Evolutionary conservation across 1,140 invertebrate genomes (phyloP).

Genomic region (Zaprionus gabonicus): DNA sequence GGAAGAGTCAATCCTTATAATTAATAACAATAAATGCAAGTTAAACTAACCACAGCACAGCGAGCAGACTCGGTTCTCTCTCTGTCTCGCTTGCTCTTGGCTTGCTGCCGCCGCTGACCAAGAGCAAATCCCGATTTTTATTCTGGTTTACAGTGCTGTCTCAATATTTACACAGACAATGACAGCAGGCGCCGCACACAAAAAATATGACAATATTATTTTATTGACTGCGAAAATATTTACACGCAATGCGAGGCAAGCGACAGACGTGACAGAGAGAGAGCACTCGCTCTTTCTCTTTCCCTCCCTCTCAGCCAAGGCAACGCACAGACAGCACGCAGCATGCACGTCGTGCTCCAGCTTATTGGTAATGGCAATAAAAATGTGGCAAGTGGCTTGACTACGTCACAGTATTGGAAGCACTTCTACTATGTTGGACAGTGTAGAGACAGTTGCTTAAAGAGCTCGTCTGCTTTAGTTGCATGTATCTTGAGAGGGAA

Average conservation of each 20-base stretch:
- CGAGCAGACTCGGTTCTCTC: not conserved
- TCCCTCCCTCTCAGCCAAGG: not conserved
- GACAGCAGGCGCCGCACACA: conserved; percentile 39
- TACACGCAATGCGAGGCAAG: conserved; percentile 65
- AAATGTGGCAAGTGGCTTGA: conserved; percentile 53
- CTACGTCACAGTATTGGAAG: conserved; percentile 5
- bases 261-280: conserved; percentile 38
- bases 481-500: not conserved
- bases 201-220: conserved; percentile 82
- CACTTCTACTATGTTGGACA: not conserved
- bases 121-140: conserved; percentile 68
- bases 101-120: conserved; percentile 49
- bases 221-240: conserved; percentile 83
- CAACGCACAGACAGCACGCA: conserved; percentile 1
- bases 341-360: conserved; percentile 36
- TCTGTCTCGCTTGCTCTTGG: conserved; percentile 19
- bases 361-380: conserved; percentile 73
- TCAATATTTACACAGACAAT: conserved; percentile 71
- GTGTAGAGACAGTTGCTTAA: not conserved
- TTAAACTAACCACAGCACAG: conserved; percentile 61
- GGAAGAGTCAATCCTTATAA: conserved; percentile 46
- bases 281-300: not conserved
- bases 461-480: no score
- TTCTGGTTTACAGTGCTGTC: conserved; percentile 69
- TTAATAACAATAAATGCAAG: conserved; percentile 51